A percentile compares a stretch with the other conserved stretches of the same genome.
Evolutionary conservation across 2,113 vertebrate genomes (phyloP).

Genomic region (Spea multiplicata): DNA sequence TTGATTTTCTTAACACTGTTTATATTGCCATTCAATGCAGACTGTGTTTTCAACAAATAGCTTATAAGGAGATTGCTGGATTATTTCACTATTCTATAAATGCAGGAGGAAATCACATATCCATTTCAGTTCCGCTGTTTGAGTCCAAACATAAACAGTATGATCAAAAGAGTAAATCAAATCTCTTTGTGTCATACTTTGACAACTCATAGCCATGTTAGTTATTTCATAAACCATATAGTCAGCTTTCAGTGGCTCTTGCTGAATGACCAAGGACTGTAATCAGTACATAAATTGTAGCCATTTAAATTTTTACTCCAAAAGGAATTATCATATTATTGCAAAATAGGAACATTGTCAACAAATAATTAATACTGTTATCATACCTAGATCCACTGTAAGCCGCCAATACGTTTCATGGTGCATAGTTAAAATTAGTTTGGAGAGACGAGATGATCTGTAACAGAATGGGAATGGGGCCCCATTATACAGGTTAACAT

Average conservation of each 20-base stretch:
- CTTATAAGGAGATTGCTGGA: background rate
- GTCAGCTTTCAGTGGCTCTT: background rate
- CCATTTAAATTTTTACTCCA: no score
- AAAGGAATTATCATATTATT: no score
- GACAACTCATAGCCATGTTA: background rate
- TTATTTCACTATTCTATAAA: background rate
- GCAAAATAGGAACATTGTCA: no score
- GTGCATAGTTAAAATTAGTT: no score
- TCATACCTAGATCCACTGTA: no score
- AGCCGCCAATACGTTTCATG: no score
- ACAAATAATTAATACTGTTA: no score
- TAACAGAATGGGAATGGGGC: no score
- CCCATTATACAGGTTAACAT: no score
- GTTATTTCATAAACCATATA: background rate
- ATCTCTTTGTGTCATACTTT: background rate
- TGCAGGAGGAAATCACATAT: background rate
- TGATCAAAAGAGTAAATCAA: constrained; percentile 1
- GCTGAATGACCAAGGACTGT: no score
- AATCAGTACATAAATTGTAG: no score
- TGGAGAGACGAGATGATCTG: no score
- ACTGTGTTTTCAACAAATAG: background rate
- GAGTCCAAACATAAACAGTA: constrained; percentile 2
- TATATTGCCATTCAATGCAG: background rate
- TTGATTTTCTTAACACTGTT: background rate
- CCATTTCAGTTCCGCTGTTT: constrained; percentile 2